A percentile compares a stretch with the other conserved stretches of the same genome.
phyloP scores from a whole-genome alignment of 2,113 vertebrate species.

The Mobula birostris region DNA sequence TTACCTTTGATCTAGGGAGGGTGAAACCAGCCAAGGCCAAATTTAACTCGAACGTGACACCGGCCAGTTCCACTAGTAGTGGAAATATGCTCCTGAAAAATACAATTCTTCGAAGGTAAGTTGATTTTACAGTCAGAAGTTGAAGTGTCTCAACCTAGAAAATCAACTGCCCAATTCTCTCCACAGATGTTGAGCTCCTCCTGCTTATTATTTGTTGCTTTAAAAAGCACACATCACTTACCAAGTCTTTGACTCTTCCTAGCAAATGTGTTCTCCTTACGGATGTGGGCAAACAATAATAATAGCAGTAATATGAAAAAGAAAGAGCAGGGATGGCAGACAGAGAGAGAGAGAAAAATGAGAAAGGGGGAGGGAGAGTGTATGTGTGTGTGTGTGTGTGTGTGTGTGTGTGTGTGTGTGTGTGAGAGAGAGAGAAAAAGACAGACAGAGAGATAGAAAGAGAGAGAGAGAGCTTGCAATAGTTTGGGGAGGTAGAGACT shows the following conservation, averaged over 20 bases:
- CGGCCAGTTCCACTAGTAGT: not conserved
- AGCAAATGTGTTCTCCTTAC: not conserved
- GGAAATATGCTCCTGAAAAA: not conserved
- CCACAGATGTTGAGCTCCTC: too few relatives aligned
- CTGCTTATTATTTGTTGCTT: too few relatives aligned
- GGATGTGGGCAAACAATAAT: not conserved
- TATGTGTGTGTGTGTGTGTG: too few relatives aligned
- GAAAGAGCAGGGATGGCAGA: not conserved
- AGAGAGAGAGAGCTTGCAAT: not conserved
- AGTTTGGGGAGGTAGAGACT: not conserved
- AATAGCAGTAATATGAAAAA: not conserved
- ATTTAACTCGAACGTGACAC: not conserved
- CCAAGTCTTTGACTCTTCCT: too few relatives aligned
- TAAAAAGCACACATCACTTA: not conserved
- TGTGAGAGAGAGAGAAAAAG: not conserved
- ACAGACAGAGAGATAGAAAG: not conserved
- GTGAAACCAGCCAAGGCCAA: not conserved
- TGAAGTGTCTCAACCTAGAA: too few relatives aligned
- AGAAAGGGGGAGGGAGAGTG: too few relatives aligned
- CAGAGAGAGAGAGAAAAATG: not conserved
- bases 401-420: too few relatives aligned
- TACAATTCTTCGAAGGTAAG: not conserved
- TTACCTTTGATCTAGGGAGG: not conserved
- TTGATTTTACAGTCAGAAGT: not conserved
- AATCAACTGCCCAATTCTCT: too few relatives aligned